Conservation (phyloP, 92 coral and sea anemone species). For the Epizoanthus rinbou region DNA sequence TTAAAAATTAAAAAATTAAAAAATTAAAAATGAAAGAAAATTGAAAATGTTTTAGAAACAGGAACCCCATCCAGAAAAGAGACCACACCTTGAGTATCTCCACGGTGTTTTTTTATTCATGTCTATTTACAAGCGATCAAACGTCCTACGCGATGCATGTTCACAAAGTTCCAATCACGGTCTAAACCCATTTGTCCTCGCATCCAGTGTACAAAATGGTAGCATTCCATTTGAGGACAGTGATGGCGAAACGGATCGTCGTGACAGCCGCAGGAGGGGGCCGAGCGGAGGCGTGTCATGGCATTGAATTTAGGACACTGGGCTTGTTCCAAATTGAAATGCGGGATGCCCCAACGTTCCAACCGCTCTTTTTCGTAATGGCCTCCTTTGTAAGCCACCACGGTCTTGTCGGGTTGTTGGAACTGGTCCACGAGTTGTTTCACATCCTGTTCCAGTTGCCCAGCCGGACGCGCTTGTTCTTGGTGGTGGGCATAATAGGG, state of each 20-base stretch:
- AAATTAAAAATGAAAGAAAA: constrained; percentile 11
- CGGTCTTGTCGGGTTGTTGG: constrained; percentile 32
- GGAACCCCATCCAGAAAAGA: not conserved
- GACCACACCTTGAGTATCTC: constrained; percentile 5
- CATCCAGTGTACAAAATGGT: constrained; percentile 31
- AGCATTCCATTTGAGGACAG: constrained; percentile 32
- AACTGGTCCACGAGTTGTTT: constrained; percentile 11
- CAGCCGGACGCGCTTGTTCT: constrained; percentile 47
- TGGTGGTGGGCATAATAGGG: constrained; percentile 26
- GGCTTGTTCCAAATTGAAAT: constrained; percentile 36
- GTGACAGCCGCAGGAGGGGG: constrained; percentile 33
- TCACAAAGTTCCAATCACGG: constrained; percentile 16
- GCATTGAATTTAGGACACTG: constrained; percentile 20
- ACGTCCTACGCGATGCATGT: not conserved
- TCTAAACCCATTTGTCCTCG: constrained; percentile 24
- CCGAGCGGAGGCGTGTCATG: constrained; percentile 8
- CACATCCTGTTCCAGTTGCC: constrained; percentile 35
- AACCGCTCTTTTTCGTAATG: constrained; percentile 32
- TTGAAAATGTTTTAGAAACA: not conserved
- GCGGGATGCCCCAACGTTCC: constrained; percentile 31
- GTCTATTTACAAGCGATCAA: not conserved
- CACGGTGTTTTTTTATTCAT: too few relatives aligned
- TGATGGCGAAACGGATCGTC: constrained; percentile 29
- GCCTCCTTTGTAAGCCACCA: constrained; percentile 40
- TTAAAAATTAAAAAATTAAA: not conserved